phyloP scores from a whole-genome alignment of 2,113 vertebrate genomes.

The Pedetes capensis region DNA sequence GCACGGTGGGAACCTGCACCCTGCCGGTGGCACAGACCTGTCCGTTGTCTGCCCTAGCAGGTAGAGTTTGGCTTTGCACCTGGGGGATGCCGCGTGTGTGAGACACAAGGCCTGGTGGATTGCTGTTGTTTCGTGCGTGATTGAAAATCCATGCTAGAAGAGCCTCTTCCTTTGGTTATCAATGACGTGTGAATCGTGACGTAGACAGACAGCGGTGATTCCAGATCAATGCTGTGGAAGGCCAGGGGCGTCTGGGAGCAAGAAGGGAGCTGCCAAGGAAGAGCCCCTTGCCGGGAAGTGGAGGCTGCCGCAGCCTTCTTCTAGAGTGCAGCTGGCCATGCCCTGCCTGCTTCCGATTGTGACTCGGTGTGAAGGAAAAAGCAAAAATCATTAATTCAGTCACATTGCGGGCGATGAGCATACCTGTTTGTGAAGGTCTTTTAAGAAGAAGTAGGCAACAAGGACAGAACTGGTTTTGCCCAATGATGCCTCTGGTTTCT shows the following conservation, averaged over 20 bases:
- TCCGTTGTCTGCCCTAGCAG: not conserved
- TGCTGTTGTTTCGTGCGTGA: not conserved
- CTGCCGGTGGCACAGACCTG: accelerated
- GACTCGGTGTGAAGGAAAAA: not conserved
- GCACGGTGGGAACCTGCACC: accelerated
- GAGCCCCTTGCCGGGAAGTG: not conserved
- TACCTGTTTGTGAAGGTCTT: not conserved
- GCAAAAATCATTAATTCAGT: not conserved
- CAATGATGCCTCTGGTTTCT: not conserved
- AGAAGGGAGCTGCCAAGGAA: not conserved
- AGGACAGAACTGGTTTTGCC: not conserved
- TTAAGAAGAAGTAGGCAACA: not conserved
- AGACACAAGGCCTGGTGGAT: not conserved
- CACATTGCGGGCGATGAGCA: not conserved
- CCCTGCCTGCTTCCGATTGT: not conserved
- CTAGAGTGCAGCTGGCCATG: not conserved
- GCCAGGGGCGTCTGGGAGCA: not conserved
- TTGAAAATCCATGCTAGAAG: not conserved
- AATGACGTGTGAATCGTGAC: not conserved
- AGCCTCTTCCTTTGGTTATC: not conserved
- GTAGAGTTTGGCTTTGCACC: not conserved
- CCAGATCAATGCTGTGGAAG: not conserved
- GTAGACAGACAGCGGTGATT: not conserved
- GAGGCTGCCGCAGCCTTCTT: not conserved
- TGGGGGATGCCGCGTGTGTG: not conserved